Conservation (phyloP, 2,888 invertebrate genomes). For the Mythimna albipuncta region DNA sequence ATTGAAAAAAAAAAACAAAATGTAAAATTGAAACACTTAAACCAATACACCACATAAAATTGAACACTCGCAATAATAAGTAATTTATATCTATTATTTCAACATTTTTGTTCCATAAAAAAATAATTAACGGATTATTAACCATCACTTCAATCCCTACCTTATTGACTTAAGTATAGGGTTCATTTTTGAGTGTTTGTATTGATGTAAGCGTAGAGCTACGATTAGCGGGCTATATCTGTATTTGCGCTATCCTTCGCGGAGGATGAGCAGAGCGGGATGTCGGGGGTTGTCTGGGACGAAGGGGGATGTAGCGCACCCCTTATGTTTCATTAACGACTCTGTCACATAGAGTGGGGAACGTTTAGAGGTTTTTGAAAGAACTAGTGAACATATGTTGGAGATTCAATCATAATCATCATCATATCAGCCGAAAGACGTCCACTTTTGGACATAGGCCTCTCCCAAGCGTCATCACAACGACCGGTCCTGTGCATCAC, state of each 20-base stretch:
- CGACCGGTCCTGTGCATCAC: too few species aligned
- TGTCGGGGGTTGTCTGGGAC: constrained; percentile 72
- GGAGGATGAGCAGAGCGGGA: constrained; percentile 78
- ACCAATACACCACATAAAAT: constrained; percentile 28
- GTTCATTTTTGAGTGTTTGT: constrained; percentile 32
- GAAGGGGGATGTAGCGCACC: constrained; percentile 81
- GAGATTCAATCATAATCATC: too few species aligned
- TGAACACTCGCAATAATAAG: constrained; percentile 45
- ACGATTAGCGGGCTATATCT: constrained; percentile 80
- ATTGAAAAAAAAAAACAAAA: neutral
- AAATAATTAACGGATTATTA: constrained; percentile 52
- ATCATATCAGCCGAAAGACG: too few species aligned
- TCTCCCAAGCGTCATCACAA: too few species aligned
- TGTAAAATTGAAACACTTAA: neutral
- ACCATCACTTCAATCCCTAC: neutral
- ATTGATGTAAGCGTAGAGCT: constrained; percentile 57
- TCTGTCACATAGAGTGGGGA: constrained; percentile 71
- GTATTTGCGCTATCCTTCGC: constrained; percentile 76
- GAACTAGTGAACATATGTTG: too few species aligned
- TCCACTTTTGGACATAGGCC: too few species aligned
- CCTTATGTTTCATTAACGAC: constrained; percentile 90
- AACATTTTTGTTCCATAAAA: constrained; percentile 51
- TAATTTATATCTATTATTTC: constrained; percentile 56
- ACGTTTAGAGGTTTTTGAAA: constrained; percentile 64
- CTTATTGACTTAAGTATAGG: accelerated